A percentile compares a stretch with the other conserved stretches of the same genome.
phyloP scores from a whole-genome alignment of 2,113 vertebrate species.

The Corythaixoides concolor region DNA sequence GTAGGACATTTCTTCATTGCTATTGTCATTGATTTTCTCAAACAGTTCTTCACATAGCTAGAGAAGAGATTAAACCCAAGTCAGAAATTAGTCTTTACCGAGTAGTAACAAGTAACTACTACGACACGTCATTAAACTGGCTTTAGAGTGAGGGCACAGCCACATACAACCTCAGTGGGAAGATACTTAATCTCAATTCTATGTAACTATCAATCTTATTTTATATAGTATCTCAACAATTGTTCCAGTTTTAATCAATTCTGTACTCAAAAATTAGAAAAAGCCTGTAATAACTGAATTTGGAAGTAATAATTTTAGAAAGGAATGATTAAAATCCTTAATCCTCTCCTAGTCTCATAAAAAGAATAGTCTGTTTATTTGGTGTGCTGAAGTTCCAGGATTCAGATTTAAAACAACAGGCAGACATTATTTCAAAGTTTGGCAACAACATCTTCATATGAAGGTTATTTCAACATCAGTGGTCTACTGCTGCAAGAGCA shows the following conservation, averaged over 20 bases:
- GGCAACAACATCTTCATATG: not conserved
- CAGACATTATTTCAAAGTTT: not conserved
- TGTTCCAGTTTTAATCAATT: not conserved
- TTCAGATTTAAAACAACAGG: not conserved
- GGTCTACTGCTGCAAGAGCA: not conserved
- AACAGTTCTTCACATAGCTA: constrained; percentile 98
- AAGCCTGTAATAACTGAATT: not conserved
- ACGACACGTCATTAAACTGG: not conserved
- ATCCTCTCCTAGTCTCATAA: not conserved
- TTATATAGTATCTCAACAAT: not conserved
- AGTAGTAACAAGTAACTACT: not conserved
- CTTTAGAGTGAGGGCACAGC: not conserved
- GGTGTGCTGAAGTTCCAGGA: not conserved
- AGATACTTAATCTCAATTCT: not conserved
- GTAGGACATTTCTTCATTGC: constrained; percentile 93
- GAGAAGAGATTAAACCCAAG: constrained; percentile 1
- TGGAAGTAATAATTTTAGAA: not conserved
- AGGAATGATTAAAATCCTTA: not conserved
- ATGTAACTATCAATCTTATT: not conserved
- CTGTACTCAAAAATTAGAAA: not conserved
- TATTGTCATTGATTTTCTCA: constrained; percentile 96
- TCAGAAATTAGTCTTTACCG: not conserved
- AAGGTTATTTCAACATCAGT: not conserved
- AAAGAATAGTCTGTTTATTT: not conserved
- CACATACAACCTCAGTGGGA: not conserved